These are phyloP conservation scores for Coenonympha arcania DNA, from an alignment of 2,888 invertebrate species.

Conservation along the genomic window DNA sequence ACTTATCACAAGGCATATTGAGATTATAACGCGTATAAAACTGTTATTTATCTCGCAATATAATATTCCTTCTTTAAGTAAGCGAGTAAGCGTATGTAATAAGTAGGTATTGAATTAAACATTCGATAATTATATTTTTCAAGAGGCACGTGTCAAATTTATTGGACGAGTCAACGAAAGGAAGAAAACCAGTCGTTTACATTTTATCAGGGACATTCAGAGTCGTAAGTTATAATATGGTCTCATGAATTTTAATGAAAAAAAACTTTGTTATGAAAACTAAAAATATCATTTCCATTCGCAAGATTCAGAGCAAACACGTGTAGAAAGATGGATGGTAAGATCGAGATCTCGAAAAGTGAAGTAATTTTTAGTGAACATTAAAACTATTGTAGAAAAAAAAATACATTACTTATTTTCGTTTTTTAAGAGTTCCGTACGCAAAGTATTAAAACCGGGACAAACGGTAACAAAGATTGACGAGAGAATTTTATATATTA, in stretches of 20 bases:
- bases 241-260: background rate
- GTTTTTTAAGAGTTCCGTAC: too few species aligned
- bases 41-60: background rate
- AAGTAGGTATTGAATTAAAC: background rate
- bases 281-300: background rate
- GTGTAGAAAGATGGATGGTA: too few species aligned
- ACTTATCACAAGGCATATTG: too few species aligned
- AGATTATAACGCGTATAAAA: background rate
- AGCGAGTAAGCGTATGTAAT: background rate
- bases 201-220: background rate
- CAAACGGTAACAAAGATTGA: too few species aligned
- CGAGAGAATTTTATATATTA: too few species aligned
- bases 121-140: background rate
- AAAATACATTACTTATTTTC: too few species aligned
- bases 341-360: too few species aligned
- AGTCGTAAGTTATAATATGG: background rate
- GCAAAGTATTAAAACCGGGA: too few species aligned
- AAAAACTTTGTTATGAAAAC: background rate
- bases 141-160: slow-evolving; percentile 8
- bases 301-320: too few species aligned
- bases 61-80: background rate
- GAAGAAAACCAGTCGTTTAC: background rate
- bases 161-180: background rate
- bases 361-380: too few species aligned
- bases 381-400: too few species aligned